Base-by-base conservation (phyloP, 2,113 vertebrate species). In the Scartelaos histophorus region DNA sequence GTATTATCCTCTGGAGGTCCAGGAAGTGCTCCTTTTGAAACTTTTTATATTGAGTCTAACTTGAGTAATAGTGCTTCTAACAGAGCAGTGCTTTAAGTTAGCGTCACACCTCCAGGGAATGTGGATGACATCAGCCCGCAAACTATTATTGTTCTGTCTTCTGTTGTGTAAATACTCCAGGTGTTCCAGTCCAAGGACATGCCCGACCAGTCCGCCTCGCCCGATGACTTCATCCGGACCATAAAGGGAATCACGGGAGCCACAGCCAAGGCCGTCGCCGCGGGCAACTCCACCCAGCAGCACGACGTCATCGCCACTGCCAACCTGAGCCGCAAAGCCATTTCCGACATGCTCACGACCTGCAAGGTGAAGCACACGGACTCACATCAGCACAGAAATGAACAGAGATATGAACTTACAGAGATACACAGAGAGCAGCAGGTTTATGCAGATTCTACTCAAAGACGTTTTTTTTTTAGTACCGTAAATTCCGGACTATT, bases 211-310 rank as follows among this genome's bases (percentile, higher is more conserved):
- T 92, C 90, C 53, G 95, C 96, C 62, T 94, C 96, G 69, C 97
- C 98, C 10, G 97, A 99, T 80, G 97, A 98, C 87, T 98, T 98
- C 19, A 98, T 97, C 74, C 95, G 97, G 66, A 98, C 98, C 96
- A 99, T 97, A 38, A 99, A 99, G 93, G 97, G 98, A 79, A 99
- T 99, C 94, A 99, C 98, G 84, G 92, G 93, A 82, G 98, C 98
- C 80, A 99, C 98, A 0, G 96, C 97, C 91, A 99, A 98, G 92
- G 97, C 98, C 0, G 98, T 99, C 75, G 97, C 97, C n/a, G 96
- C 97, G 0, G 98, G 98, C 62, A 99, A 99, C 93, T 99, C 98
- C 0, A 95, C 96, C 78, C 93, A 97, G 81, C 98, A 99, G 92
- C 97, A 98, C 70, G 97, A 99, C 1, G 97, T 98, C 87, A 98